phyloP scores from a whole-genome alignment of 2,113 vertebrate genomes.

The Ranitomeya variabilis region DNA sequence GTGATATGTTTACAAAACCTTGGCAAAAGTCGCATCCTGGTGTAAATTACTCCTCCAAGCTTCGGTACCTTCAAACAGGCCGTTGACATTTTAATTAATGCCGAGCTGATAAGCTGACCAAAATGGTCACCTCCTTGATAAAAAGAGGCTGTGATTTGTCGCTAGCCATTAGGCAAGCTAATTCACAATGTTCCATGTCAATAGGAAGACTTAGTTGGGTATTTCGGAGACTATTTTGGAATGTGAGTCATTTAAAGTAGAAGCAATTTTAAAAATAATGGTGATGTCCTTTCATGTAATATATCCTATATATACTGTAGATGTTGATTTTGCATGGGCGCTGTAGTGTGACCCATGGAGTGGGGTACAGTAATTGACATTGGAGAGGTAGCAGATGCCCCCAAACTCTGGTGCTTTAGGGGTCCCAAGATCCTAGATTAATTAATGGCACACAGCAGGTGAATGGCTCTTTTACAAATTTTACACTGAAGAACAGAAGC shows the following conservation, averaged over 20 bases:
- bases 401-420: too few relatives aligned
- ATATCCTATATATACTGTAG: too few relatives aligned
- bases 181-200: neutral
- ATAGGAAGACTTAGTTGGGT: neutral
- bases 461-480: too few relatives aligned
- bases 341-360: too few relatives aligned
- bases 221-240: neutral
- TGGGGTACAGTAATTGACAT: too few relatives aligned
- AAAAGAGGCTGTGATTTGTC: conserved; percentile 8
- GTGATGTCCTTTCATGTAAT: too few relatives aligned
- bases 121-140: neutral
- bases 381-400: too few relatives aligned
- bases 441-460: too few relatives aligned
- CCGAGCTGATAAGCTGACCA: neutral
- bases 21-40: conserved; percentile 38
- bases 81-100: conserved; percentile 40
- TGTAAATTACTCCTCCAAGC: conserved; percentile 13
- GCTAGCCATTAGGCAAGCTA: conserved; percentile 9
- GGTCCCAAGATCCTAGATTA: too few relatives aligned
- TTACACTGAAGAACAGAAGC: too few relatives aligned
- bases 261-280: too few relatives aligned
- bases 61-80: neutral
- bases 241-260: neutral
- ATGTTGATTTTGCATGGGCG: too few relatives aligned
- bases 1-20: conserved; percentile 59